Evolutionary conservation across 1,140 invertebrate genomes (phyloP), one percentile per base, ranked within the genome.

Genomic region (Alviniconcha marisindica): DNA sequence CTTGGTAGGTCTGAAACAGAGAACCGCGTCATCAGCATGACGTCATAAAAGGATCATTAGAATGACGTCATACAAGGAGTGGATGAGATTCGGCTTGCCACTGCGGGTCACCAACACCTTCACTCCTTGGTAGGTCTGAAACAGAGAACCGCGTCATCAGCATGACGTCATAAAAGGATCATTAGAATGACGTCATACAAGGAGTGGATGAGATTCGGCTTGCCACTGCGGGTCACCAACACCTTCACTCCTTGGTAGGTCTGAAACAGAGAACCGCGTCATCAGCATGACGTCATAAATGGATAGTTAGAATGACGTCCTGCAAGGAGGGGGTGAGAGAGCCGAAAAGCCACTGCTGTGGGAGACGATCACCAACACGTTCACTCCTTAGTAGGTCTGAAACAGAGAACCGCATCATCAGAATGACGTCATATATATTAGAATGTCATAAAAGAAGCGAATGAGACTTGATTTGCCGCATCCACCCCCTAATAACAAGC

Each of bases 381-480:
- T 92, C 24, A 92, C 77, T n/a, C 90, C 90, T 36, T 89, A 86
- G 79, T 91, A 89, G 18, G 54, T 60, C 77, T 78, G 77, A 40
- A 33, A 12, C 10, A 54, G 18, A 54, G 28, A 12, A 31, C 14
- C 0, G 21, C 48, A 40, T 44, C 42, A 42, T 76, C 14, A 38
- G 7, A 33, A 89, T n/a, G n/a, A n/a, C n/a, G n/a, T n/a, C n/a
- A n/a, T n/a, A n/a, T n/a, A n/a, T n/a, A n/a, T n/a, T n/a, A n/a
- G n/a, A n/a, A n/a, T n/a, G n/a, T n/a, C n/a, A n/a, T n/a, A 84
- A 51, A 93, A 42, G 21, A 87, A 89, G 40, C 91, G 91, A 10
- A 92, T 86, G 7, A 93, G 86, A 74, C 90, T 91, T 5, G 91
- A 90, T 76, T 93, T 93, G 33, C 92, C 92, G 51, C 88, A n/a